Evolutionary conservation across 1,140 invertebrate genomes (phyloP), one percentile per base, ranked within the genome.

Genomic region (Bombus pascuorum): DNA sequence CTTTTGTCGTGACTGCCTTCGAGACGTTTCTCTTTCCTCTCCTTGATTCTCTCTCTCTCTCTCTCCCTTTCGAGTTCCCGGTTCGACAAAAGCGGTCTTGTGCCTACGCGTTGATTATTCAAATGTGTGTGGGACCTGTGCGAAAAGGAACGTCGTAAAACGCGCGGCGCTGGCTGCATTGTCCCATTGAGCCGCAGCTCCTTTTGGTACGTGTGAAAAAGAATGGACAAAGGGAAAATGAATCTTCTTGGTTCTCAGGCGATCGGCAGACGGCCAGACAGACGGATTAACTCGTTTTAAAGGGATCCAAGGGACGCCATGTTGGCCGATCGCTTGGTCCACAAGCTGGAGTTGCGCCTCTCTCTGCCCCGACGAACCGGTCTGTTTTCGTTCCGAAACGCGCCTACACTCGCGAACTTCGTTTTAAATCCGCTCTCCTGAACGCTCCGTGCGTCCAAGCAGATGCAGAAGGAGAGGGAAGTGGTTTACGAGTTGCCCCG

Each of bases 161-260:
- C 82, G 75, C 81, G 62, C 76, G 70, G 74, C 75, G 57, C 70
- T 75, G 87, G 76, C 79, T 68, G 47, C 77, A 91, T 91, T 91
- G 87, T 92, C 70, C 90, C 82, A 91, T 91, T 90, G 88, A 88
- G 70, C 65, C 83, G 80, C 70, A 72, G 86, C 77, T 80, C 81
- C 86, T 91, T 91, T 91, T 88, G 86, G 83, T 91, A 92, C 92
- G 92, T 92, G 92, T 92, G 92, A 93, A 93, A 93, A 92, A 92
- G 88, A 92, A 92, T 90, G 91, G 82, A 93, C 92, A 93, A 92
- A 92, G 91, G 91, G 89, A 91, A 93, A 92, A 93, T 93, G 92
- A 93, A 92, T 92, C 92, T 93, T 92, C 87, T 88, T 90, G 92
- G 92, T 93, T 93, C 92, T 93, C 92, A 93, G 92, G 92, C 90